Evolutionary conservation across 2,113 vertebrate genomes (phyloP).

Genomic region (Grallaria varia): DNA sequence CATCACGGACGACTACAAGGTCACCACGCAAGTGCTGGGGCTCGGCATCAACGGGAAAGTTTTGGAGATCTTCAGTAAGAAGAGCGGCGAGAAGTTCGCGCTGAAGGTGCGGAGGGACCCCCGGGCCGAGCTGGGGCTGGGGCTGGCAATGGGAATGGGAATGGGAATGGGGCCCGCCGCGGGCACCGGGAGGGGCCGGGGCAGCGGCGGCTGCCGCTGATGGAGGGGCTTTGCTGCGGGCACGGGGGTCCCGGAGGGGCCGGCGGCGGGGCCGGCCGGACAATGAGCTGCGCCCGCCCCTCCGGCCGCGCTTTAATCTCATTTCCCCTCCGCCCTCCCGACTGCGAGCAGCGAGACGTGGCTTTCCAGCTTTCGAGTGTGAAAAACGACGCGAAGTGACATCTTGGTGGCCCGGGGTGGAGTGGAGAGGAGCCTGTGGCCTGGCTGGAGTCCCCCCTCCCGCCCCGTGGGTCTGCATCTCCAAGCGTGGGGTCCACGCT

Average conservation of each 20-base stretch:
- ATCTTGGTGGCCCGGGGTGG: background rate
- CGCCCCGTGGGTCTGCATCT: background rate
- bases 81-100: constrained; percentile 88
- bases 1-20: constrained; percentile 95
- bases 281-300: background rate
- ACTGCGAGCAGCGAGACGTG: background rate
- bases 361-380: background rate
- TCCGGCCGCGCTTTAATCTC: background rate
- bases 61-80: constrained; percentile 89
- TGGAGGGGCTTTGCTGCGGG: background rate
- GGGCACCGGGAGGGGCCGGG: background rate
- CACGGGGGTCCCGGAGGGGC: background rate
- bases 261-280: background rate
- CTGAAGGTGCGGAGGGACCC: constrained; percentile 80
- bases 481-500: rapidly evolving
- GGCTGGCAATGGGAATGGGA: no score
- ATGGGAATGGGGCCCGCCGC: no score
- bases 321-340: rapidly evolving
- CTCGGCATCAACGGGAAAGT: constrained; percentile 96
- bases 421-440: background rate
- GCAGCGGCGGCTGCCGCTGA: background rate
- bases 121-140: background rate
- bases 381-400: background rate
- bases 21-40: constrained; percentile 92
- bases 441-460: background rate